Evolutionary conservation across 2,888 invertebrate species (phyloP).

Genomic region (Ectemnius cavifrons): DNA sequence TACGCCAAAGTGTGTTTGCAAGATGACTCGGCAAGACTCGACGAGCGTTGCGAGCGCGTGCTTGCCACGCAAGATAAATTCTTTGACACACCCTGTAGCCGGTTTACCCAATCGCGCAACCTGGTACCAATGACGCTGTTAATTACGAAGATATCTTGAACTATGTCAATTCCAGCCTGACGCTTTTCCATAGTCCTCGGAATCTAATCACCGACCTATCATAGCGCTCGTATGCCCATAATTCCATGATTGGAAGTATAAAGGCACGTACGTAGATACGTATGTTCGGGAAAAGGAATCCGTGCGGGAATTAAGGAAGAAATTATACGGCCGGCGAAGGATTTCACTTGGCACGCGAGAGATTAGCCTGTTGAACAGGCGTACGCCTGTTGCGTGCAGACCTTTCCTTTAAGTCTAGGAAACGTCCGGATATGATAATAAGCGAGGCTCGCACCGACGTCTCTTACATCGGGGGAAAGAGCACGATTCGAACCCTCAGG

Average conservation of each 20-base stretch:
- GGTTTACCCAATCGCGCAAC: too few species aligned
- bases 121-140: too few species aligned
- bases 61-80: too few species aligned
- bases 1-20: conserved; percentile 38
- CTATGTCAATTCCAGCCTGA: too few species aligned
- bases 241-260: background rate
- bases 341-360: conserved; percentile 57
- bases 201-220: too few species aligned
- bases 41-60: too few species aligned
- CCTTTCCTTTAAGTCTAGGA: conserved; percentile 60
- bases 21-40: conserved; percentile 39
- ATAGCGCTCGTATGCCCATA: background rate
- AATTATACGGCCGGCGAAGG: conserved; percentile 39
- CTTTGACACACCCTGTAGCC: too few species aligned
- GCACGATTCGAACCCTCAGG: conserved; percentile 58
- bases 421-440: conserved; percentile 67
- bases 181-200: too few species aligned
- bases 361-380: conserved; percentile 54
- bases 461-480: conserved; percentile 42
- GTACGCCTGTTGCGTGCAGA: conserved; percentile 37
- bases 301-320: conserved; percentile 36
- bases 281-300: conserved; percentile 26
- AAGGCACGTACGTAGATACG: too few species aligned
- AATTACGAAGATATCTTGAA: too few species aligned
- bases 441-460: conserved; percentile 62